A percentile compares a stretch with the other conserved stretches of the same genome.
phyloP scores from a whole-genome alignment of 2,888 invertebrate genomes.

The Napeogenes inachia region DNA sequence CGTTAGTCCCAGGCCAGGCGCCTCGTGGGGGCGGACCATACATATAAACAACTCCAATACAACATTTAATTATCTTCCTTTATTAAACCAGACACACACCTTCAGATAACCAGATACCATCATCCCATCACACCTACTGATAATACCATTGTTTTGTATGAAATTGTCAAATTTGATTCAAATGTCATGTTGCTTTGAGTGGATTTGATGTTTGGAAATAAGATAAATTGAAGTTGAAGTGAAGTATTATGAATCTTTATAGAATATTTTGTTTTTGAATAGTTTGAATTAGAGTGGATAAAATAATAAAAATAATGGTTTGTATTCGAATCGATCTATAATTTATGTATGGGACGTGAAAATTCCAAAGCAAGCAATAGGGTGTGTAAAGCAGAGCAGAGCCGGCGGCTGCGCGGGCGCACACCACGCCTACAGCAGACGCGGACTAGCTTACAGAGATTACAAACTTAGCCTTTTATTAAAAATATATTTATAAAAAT shows the following conservation, averaged over 20 bases:
- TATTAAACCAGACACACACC: conserved; percentile 61
- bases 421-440: conserved; percentile 56
- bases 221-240: too few relatives aligned
- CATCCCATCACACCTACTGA: background rate
- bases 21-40: conserved; percentile 51
- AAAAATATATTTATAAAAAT: too few relatives aligned
- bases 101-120: conserved; percentile 32
- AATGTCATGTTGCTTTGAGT: too few relatives aligned
- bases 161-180: background rate
- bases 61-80: conserved; percentile 76
- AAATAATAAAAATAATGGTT: background rate
- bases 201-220: too few relatives aligned
- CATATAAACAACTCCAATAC: conserved; percentile 72
- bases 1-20: conserved; percentile 64
- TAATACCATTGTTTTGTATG: conserved; percentile 1
- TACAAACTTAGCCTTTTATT: conserved; percentile 6
- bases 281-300: too few relatives aligned
- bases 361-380: conserved; percentile 15
- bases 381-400: conserved; percentile 49
- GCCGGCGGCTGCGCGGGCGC: conserved; percentile 52
- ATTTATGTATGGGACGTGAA: conserved; percentile 14
- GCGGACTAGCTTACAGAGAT: conserved; percentile 37
- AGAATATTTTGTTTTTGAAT: too few relatives aligned
- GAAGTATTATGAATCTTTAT: too few relatives aligned
- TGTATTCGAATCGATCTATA: background rate